These are phyloP conservation scores for Parotia lawesii DNA, from an alignment of 2,113 vertebrate species.

Conservation along the genomic window DNA sequence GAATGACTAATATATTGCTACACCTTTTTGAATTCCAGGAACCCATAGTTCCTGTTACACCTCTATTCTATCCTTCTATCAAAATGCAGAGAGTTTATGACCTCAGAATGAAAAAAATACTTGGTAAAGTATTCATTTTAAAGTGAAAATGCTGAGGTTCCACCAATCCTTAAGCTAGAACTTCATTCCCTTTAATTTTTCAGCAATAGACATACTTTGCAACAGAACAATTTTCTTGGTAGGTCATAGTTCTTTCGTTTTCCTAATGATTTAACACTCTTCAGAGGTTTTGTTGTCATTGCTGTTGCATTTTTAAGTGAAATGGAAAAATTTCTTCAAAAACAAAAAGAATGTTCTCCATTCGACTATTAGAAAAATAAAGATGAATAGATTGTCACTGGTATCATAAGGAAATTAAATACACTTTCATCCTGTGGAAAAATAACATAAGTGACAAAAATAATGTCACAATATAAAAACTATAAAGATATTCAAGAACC, in stretches of 20 bases:
- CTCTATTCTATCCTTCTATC: neutral
- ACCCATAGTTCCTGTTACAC: neutral
- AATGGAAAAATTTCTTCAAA: neutral
- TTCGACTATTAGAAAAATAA: neutral
- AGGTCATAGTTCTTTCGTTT: neutral
- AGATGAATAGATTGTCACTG: neutral
- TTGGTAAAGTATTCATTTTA: conserved; percentile 9
- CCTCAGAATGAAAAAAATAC: neutral
- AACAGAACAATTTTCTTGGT: neutral
- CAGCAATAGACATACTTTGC: neutral
- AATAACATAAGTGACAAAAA: neutral
- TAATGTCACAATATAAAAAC: neutral
- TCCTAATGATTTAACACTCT: neutral
- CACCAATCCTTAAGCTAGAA: neutral
- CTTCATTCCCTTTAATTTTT: neutral
- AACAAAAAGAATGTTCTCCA: neutral
- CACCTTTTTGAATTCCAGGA: neutral
- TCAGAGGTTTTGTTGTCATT: neutral
- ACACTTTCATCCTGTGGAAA: neutral
- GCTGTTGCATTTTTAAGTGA: neutral
- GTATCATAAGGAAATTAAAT: neutral
- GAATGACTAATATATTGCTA: neutral
- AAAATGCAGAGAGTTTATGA: neutral
- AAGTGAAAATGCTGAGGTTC: conserved; percentile 28
- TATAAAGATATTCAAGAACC: neutral